Percentiles rank a stretch among this genome's conserved stretches.
These are phyloP conservation scores for Euclidia mi DNA, from an alignment of 2,888 invertebrate species.

Conservation along the genomic window DNA sequence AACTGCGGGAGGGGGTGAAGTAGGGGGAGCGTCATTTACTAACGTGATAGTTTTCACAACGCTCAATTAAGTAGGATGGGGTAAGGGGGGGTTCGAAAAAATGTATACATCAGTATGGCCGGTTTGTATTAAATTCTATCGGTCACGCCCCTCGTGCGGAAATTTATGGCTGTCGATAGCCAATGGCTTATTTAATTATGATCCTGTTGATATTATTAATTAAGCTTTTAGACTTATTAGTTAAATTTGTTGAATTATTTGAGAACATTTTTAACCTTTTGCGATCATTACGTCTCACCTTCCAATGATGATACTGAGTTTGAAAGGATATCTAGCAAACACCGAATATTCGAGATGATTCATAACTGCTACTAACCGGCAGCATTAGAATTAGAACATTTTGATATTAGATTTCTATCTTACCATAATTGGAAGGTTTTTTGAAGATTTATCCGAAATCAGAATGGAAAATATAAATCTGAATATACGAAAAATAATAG, in stretches of 20 bases:
- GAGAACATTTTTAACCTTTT: background rate
- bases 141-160: constrained; percentile 73
- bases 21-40: constrained; percentile 81
- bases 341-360: too few species aligned
- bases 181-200: constrained; percentile 73
- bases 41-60: constrained; percentile 89
- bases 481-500: too few species aligned
- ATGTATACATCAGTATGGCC: constrained; percentile 85
- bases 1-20: constrained; percentile 77
- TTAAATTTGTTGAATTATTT: constrained; percentile 3
- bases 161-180: constrained; percentile 74
- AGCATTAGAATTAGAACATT: too few species aligned
- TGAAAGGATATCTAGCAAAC: too few species aligned
- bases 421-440: too few species aligned
- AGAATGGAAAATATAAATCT: too few species aligned
- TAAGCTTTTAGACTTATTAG: constrained; percentile 23
- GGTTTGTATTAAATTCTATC: constrained; percentile 87
- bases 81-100: constrained; percentile 74
- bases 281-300: too few species aligned
- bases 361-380: too few species aligned
- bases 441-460: too few species aligned
- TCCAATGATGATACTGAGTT: too few species aligned
- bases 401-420: too few species aligned
- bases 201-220: constrained; percentile 41
- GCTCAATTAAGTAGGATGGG: constrained; percentile 86